Percentiles rank a stretch among this genome's conserved stretches.
phyloP scores from a whole-genome alignment of 2,113 vertebrate genomes.

The Hemiscyllium ocellatum region DNA sequence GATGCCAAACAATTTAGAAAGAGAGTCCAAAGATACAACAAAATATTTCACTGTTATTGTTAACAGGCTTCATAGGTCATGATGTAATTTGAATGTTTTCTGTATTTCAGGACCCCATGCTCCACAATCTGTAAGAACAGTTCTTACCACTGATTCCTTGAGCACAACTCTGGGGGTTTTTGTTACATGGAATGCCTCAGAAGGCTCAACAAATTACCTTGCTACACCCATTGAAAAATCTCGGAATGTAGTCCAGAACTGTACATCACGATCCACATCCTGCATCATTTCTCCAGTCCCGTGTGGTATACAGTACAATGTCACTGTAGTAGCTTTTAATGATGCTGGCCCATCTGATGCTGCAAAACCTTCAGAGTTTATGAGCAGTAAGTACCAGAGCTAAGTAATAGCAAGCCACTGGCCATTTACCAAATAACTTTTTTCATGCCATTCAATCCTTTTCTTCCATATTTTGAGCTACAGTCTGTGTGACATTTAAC shows the following conservation, averaged over 20 bases:
- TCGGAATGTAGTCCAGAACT: constrained; percentile 51
- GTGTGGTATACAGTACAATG: constrained; percentile 65
- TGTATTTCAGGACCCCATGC: constrained; percentile 20
- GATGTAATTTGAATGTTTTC: not conserved
- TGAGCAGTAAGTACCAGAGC: constrained; percentile 62
- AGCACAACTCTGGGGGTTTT: constrained; percentile 47
- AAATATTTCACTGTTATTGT: not conserved
- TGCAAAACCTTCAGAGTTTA: constrained; percentile 54
- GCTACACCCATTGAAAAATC: constrained; percentile 47
- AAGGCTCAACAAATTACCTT: constrained; percentile 62
- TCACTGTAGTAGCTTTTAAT: constrained; percentile 67
- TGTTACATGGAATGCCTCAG: constrained; percentile 60
- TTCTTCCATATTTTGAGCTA: not conserved
- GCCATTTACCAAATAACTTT: not conserved
- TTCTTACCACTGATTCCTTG: constrained; percentile 37
- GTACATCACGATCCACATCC: constrained; percentile 48
- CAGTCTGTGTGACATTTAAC: not conserved
- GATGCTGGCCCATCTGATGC: constrained; percentile 69
- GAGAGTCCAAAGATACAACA: not conserved
- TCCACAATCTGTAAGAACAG: not conserved
- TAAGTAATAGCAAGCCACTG: not conserved
- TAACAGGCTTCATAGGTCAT: not conserved
- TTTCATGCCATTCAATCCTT: not conserved
- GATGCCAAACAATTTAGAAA: not conserved
- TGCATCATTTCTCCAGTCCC: constrained; percentile 63